A percentile compares a stretch with the other conserved stretches of the same genome.
These are phyloP conservation scores for Trachops cirrhosus DNA, from an alignment of 2,797 vertebrate genomes.

Conservation along the genomic window DNA sequence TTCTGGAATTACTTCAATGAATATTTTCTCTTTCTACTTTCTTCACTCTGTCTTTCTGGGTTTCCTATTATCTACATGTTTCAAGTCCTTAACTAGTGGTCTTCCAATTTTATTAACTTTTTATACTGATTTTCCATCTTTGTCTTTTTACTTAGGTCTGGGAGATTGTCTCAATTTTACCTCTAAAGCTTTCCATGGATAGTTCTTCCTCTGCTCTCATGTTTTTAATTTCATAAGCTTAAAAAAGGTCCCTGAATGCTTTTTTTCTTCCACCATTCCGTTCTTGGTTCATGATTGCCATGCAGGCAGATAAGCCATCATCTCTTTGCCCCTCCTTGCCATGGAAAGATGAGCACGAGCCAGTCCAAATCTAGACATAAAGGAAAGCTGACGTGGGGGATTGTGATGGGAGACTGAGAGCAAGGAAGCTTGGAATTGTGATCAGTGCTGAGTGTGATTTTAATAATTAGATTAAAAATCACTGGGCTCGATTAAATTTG, in stretches of 20 bases:
- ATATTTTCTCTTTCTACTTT: background rate
- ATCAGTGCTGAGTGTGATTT: background rate
- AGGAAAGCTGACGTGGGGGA: background rate
- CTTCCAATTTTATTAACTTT: background rate
- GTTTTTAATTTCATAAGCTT: background rate
- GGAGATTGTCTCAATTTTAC: background rate
- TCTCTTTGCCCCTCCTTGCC: background rate
- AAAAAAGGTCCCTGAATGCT: background rate
- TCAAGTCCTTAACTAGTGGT: background rate
- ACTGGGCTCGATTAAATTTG: background rate
- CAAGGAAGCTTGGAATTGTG: background rate
- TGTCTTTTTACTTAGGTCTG: background rate
- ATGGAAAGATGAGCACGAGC: background rate
- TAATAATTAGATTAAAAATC: background rate
- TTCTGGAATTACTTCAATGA: background rate
- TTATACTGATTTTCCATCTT: background rate
- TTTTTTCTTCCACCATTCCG: background rate
- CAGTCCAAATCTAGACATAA: background rate
- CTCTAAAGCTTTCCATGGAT: background rate
- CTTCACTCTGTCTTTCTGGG: background rate
- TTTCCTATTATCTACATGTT: background rate
- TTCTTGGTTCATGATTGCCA: background rate
- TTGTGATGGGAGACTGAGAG: background rate
- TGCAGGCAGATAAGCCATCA: background rate
- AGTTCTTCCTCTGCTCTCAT: background rate